Percentiles rank a stretch among this genome's conserved stretches.
Conservation (phyloP, 2,888 invertebrate genomes). For the Pasiphila rectangulata region DNA sequence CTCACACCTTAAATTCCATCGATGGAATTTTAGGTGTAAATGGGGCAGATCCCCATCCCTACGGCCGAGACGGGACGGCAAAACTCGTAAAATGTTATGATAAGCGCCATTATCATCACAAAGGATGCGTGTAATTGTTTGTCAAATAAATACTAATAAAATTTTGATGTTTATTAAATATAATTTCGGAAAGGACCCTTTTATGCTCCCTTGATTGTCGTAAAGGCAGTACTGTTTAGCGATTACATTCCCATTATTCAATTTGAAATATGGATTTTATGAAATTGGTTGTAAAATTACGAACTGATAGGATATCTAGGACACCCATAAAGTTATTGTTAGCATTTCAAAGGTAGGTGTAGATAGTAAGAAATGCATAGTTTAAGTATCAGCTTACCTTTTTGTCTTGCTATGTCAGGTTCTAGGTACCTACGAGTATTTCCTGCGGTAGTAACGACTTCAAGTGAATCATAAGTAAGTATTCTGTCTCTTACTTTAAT, state of each 20-base stretch:
- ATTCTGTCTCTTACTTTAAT: no score
- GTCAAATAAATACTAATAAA: conserved; percentile 81
- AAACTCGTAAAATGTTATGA: conserved; percentile 71
- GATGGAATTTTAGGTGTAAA: conserved; percentile 7
- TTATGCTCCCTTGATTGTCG: conserved; percentile 56
- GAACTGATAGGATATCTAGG: neutral
- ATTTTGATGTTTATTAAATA: conserved; percentile 77
- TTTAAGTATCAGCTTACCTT: no score
- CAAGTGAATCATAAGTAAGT: no score
- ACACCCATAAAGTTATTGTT: neutral
- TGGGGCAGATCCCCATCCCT: conserved; percentile 57
- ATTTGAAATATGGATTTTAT: conserved; percentile 28
- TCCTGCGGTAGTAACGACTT: no score
- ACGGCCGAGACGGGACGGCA: conserved; percentile 42
- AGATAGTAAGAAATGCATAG: no score
- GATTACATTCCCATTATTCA: conserved; percentile 33
- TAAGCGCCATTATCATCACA: conserved; percentile 77
- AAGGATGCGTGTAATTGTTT: conserved; percentile 79
- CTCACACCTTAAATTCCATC: conserved; percentile 30
- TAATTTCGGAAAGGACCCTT: conserved; percentile 61
- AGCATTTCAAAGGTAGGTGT: no score
- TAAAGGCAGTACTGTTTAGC: conserved; percentile 46
- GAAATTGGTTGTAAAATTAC: conserved; percentile 28
- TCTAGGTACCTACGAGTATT: no score
- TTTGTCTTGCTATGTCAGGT: no score